Evolutionary conservation across 2,797 vertebrate genomes (phyloP).

Genomic region (Dermochelys coriacea): DNA sequence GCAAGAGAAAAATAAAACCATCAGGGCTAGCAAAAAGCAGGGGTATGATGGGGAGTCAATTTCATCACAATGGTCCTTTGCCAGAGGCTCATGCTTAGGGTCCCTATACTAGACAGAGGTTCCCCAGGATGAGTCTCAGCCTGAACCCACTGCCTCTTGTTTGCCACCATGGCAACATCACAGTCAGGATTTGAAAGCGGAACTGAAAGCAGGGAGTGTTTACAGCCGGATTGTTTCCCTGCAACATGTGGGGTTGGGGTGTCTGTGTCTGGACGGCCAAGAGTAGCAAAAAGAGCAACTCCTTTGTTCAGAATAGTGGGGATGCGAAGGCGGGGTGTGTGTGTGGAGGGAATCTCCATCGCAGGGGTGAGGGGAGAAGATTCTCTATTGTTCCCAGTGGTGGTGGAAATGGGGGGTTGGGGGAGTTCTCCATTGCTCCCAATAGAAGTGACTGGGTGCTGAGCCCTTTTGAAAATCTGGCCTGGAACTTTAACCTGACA

Average conservation of each 20-base stretch:
- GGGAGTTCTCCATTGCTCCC: neutral
- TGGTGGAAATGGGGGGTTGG: neutral
- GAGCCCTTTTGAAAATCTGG: neutral
- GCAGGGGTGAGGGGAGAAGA: neutral
- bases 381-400: neutral
- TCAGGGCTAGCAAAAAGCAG: neutral
- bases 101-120: neutral
- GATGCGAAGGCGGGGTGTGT: neutral
- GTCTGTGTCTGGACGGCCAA: neutral
- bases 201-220: slow-evolving; percentile 39
- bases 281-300: neutral
- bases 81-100: rapidly evolving
- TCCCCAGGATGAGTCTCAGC: neutral
- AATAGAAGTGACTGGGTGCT: neutral
- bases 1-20: slow-evolving; percentile 47
- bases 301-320: neutral
- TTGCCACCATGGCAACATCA: slow-evolving; percentile 55
- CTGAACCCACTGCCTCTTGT: slow-evolving; percentile 52
- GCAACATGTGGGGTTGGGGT: neutral
- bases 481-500: neutral
- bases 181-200: neutral
- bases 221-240: slow-evolving; percentile 33
- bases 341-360: neutral
- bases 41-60: rapidly evolving
- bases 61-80: rapidly evolving